Base-by-base conservation (phyloP, 2,888 invertebrate genomes). In the Cerceris ruficornis region DNA sequence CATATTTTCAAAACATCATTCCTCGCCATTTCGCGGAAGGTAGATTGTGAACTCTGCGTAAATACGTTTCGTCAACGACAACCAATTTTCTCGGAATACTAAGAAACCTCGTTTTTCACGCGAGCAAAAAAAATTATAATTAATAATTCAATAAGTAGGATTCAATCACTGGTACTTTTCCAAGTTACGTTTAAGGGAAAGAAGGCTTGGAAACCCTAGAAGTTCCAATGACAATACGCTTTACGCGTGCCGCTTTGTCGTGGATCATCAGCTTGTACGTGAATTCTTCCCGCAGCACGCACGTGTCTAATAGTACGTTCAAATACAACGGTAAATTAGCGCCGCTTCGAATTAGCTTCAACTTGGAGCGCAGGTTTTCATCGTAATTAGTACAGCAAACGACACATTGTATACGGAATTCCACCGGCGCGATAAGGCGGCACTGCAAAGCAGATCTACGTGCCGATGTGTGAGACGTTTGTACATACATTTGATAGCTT, bases 281-380 rank as follows among this genome's bases (percentile, higher is more conserved):
- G 80, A 66, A 75, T 71, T 71, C 75, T 77, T 59, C 64, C 68
- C 80, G 64, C 75, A 64, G 64, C 76, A 76, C 81, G 73, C 73
- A 74, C 78, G 75, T 81, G 76, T 81, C 83, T 84, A 86, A 83
- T 81, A 76, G 69, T 74, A 84, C 77, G 76, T 77, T 77, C 78
- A 82, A 82, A 82, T 75, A 84, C 77, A 79, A 78, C 80, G 77
- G 74, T 75, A 77, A 84, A 84, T 84, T 84, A 84, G 77, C 82
- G 75, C 75, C 78, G 69, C 66, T 76, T 62, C 68, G 64, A 76
- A 81, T 77, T 69, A 71, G 61, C 76, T 28, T 69, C 69, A 60
- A 39, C 69, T 41, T 43, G 65, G 61, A 64, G 59, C 64, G 66
- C 69, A 57, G 61, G 28, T 60, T 71, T 75, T 64, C 39, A 15